Evolutionary conservation across 2,113 vertebrate genomes (phyloP).

Genomic region (Eublepharis macularius): DNA sequence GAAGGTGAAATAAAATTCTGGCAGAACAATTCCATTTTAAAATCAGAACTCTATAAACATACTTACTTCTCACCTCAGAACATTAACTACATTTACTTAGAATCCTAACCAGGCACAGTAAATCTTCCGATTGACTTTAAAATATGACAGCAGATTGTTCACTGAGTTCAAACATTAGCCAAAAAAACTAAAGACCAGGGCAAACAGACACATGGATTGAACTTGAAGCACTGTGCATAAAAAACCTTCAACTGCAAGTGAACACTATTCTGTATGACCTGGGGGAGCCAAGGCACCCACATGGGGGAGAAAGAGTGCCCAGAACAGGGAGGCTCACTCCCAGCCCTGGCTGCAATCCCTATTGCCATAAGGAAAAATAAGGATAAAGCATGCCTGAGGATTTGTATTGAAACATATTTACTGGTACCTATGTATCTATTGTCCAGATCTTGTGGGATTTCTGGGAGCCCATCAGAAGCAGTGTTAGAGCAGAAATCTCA

Average conservation of each 20-base stretch:
- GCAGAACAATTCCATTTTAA: conserved; percentile 4
- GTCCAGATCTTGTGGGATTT: too few relatives aligned
- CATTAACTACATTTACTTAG: background rate
- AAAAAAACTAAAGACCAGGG: background rate
- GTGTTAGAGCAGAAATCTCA: too few relatives aligned
- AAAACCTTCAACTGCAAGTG: background rate
- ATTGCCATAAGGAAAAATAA: too few relatives aligned
- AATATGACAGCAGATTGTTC: background rate
- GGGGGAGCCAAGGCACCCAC: too few relatives aligned
- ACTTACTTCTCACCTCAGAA: background rate
- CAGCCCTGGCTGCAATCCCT: too few relatives aligned
- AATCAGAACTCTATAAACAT: background rate
- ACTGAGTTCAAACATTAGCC: background rate
- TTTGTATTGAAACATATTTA: too few relatives aligned
- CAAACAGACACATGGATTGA: background rate
- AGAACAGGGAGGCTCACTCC: too few relatives aligned
- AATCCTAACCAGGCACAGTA: background rate
- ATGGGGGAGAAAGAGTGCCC: too few relatives aligned
- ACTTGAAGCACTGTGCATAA: background rate
- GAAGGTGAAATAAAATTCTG: background rate
- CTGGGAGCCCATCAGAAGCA: too few relatives aligned
- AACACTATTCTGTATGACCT: background rate
- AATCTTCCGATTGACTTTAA: background rate
- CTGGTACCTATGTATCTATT: too few relatives aligned
- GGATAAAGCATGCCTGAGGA: too few relatives aligned